Evolutionary conservation across 2,888 invertebrate genomes (phyloP).

Genomic region (Rhimphoctona megacephalus): DNA sequence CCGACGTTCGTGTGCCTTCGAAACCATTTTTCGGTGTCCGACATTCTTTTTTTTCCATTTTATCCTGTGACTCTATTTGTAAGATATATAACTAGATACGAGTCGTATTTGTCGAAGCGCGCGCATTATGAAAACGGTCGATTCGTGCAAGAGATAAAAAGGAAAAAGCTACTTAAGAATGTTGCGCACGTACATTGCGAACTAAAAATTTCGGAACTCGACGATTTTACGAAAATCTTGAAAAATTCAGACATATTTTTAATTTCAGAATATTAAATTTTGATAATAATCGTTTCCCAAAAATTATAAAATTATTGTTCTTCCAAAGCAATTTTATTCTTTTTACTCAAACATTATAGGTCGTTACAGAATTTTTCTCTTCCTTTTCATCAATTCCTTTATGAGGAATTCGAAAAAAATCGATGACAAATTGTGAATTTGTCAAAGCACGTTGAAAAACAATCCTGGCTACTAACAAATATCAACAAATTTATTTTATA

Average conservation of each 20-base stretch:
- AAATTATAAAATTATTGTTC: not conserved
- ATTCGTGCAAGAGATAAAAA: slow-evolving; percentile 9
- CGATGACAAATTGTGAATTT: no score
- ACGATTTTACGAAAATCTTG: not conserved
- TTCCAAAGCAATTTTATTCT: not conserved
- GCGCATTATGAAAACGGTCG: slow-evolving; percentile 22
- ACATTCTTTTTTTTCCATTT: slow-evolving; percentile 73
- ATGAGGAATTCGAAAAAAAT: no score
- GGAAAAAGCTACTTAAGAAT: slow-evolving; percentile 20
- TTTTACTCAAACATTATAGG: not conserved
- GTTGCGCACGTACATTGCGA: slow-evolving; percentile 29
- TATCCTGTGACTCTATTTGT: slow-evolving; percentile 69
- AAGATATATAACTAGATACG: slow-evolving; percentile 67
- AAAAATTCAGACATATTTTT: not conserved
- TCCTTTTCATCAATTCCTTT: no score
- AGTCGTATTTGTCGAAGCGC: slow-evolving; percentile 36
- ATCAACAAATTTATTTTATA: no score
- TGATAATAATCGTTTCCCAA: not conserved
- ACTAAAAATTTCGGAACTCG: not conserved
- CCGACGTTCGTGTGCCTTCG: slow-evolving; percentile 74
- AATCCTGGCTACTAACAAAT: no score
- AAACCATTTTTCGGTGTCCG: slow-evolving; percentile 75
- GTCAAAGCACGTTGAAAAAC: no score
- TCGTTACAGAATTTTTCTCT: no score
- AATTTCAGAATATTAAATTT: not conserved